Base-by-base conservation (phyloP, 2,888 invertebrate species). In the Lepidochrysops patricia region DNA sequence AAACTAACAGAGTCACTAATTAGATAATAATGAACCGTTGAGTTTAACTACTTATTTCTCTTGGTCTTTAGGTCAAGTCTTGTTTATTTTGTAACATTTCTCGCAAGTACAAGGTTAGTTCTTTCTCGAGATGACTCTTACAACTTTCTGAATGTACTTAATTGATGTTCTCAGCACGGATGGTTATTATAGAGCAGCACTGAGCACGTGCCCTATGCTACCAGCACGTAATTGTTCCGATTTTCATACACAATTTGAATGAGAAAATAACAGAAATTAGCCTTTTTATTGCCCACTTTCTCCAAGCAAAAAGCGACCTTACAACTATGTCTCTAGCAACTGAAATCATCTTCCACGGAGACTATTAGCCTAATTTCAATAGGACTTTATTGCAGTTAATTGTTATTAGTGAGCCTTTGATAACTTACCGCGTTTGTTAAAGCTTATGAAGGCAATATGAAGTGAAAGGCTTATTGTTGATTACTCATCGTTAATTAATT, bases 331-430 rank as follows among this genome's bases (percentile, higher is more conserved):
- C 0, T 0, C 13, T 61, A 60, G 25, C 13, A 15, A 15, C 59
- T 62, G 61, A 52, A 60, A 58, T 59, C 50, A 43, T 15, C 27
- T 50, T 35, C 15, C 57, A n/a, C 29, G 1, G 13, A 29, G 23
- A 4, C 19, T 56, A 60, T 58, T 37, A 54, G 54, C 57, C 74
- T 68, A 76, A 78, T 81, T 79, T 77, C 74, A 73, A 71, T 59
- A 63, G 62, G 70, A 74, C 74, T 83, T 80, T 81, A 82, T 82
- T 78, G 76, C 76, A 68, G 70, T 74, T 81, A 80, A 83, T 81
- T 82, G 79, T 72, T 72, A 75, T 73, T 75, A 67, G 67, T 71
- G 73, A 67, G 12, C 9, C 37, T 52, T 61, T 61, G 57, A 61
- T 61, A 57, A 57, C 32, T 19, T 54, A 15, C 48, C 48, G 37